Evolutionary conservation across 2,797 vertebrate species (phyloP), one percentile per base, ranked within the genome.

Genomic region (Ataeniobius toweri): DNA sequence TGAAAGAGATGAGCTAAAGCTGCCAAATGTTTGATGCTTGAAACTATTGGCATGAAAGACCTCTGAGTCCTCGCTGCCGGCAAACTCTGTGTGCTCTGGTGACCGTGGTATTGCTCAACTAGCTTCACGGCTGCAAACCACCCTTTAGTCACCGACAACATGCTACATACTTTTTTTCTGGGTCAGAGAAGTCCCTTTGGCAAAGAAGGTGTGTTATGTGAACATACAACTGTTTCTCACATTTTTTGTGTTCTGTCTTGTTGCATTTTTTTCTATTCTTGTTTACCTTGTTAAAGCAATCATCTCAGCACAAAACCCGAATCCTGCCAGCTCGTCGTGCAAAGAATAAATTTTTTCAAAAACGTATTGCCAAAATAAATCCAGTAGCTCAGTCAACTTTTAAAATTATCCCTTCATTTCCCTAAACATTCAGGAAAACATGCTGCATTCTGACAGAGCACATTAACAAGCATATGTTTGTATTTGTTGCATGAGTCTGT

Each of bases 41-140:
- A 44, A 72, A 65, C 83, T 77, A 85, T 82, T 91, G 88, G 79
- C 85, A 88, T 82, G 67, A 86, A 91, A 82, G 83, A 70, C n/a
- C 84, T 83, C 84, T 81, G 86, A 83, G 76, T 83, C 75, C 41
- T 78, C 85, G 14, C 75, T 78, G 80, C 61, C 77, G 72, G 74
- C 41, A 6, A 75, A 74, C 61, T 67, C 16, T 68, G 1, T 75
- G 75, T 78, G 76, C 81, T 75, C 77, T 76, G 59, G 61, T 80
- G 76, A 65, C 69, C 76, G 51, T 75, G 53, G 74, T 24, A 74
- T 84, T 24, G 6, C 73, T 84, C 36, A 50, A 58, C 82, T 50
- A 59, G 73, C 73, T 73, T 85, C 72, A 85, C 78, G 76, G 63
- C 26, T 71, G 81, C 70, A 82, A 76, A 86, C 68, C 59, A 71